These are phyloP conservation scores for Brachyptera putata DNA, from an alignment of 2,888 invertebrate genomes.

Conservation along the genomic window DNA sequence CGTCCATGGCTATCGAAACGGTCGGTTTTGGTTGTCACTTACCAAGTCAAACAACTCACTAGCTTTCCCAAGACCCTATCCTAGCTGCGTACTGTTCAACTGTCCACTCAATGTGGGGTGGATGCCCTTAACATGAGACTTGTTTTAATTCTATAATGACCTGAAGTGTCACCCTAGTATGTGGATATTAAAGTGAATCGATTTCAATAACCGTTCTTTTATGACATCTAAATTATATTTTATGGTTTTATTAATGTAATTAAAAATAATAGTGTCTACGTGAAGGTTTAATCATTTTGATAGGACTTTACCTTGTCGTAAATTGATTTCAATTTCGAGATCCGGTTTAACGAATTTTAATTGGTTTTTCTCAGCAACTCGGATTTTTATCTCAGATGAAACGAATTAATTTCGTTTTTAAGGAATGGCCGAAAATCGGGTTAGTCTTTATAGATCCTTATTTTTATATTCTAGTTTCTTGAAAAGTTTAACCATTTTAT, in stretches of 20 bases:
- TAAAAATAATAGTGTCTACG: constrained; percentile 4
- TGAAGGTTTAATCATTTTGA: constrained; percentile 2
- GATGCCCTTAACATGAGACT: no score
- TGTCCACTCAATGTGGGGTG: no score
- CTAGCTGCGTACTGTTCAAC: no score
- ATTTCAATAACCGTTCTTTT: neutral
- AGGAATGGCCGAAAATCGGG: constrained; percentile 19
- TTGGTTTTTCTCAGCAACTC: constrained; percentile 25
- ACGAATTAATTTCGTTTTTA: constrained; percentile 21
- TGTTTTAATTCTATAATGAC: no score
- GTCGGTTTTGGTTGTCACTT: no score
- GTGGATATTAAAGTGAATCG: no score
- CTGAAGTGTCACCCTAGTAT: no score
- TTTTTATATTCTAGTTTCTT: constrained; percentile 21
- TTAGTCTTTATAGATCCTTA: constrained; percentile 18
- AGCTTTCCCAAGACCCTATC: no score
- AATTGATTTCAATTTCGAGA: constrained; percentile 21
- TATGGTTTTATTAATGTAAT: neutral
- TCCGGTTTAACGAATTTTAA: constrained; percentile 23
- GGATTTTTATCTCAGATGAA: constrained; percentile 18
- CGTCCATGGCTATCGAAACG: no score
- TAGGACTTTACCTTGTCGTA: constrained; percentile 10
- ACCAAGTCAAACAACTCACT: no score
- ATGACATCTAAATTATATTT: constrained; percentile 7
- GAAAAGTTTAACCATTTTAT: constrained; percentile 20